A percentile compares a stretch with the other conserved stretches of the same genome.
phyloP scores from a whole-genome alignment of 2,888 invertebrate genomes.

The Melitaea athalia region DNA sequence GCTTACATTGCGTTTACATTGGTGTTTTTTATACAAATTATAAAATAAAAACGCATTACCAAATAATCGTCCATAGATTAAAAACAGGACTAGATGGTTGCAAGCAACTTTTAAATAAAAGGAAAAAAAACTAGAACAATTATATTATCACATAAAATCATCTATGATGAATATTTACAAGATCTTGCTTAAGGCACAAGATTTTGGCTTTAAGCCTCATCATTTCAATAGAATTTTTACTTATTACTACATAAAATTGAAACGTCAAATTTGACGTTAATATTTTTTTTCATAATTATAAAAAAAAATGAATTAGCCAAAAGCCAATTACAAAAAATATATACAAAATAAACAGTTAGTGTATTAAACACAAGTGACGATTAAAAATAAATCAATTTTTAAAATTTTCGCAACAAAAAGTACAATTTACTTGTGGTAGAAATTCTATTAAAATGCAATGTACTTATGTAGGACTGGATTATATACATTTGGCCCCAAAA shows the following conservation, averaged over 20 bases:
- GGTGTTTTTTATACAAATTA: slow-evolving; percentile 20
- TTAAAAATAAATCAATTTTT: not conserved
- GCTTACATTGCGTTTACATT: slow-evolving; percentile 53
- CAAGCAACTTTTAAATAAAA: slow-evolving; percentile 48
- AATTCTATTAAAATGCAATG: slow-evolving; percentile 36
- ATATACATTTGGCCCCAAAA: slow-evolving; percentile 74
- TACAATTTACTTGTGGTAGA: not conserved
- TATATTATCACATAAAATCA: slow-evolving; percentile 70
- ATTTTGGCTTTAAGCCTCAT: slow-evolving; percentile 67
- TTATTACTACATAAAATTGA: no score
- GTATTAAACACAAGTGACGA: not conserved
- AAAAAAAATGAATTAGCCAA: no score
- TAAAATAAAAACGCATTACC: slow-evolving; percentile 4
- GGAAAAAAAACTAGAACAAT: slow-evolving; percentile 51
- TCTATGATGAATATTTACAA: slow-evolving; percentile 76
- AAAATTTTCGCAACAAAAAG: not conserved
- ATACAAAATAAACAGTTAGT: not conserved
- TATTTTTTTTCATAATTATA: no score
- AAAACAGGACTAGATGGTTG: slow-evolving; percentile 67
- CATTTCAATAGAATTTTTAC: slow-evolving; percentile 10
- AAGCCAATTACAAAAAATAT: no score
- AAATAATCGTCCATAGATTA: slow-evolving; percentile 47
- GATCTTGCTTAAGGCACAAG: slow-evolving; percentile 68
- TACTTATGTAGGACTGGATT: slow-evolving; percentile 49
- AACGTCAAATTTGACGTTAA: no score